Conservation (phyloP, 2,888 invertebrate genomes). For the Lepas anatifera region DNA sequence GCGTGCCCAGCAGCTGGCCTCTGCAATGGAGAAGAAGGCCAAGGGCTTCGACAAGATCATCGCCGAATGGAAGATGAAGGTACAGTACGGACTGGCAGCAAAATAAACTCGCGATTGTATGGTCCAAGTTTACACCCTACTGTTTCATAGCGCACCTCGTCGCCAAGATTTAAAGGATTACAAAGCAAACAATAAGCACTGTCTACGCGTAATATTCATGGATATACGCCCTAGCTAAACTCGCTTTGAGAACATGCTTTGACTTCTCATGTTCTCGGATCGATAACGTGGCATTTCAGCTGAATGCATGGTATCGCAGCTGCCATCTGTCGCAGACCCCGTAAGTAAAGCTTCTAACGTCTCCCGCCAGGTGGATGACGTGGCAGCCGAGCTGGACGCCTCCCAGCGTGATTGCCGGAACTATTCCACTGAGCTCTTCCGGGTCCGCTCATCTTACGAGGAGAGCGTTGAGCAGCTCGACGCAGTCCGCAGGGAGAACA, state of each 20-base stretch:
- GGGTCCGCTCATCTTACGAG: conserved; percentile 90
- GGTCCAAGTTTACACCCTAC: no score
- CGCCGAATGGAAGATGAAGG: conserved; percentile 98
- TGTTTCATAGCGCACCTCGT: no score
- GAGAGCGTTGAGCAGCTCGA: conserved; percentile 96
- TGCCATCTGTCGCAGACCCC: no score
- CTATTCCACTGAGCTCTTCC: conserved; percentile 98
- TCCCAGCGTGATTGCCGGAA: conserved; percentile 99
- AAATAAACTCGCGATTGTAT: no score
- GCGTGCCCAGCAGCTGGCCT: conserved; percentile 87
- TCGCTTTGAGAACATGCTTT: no score
- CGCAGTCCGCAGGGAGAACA: conserved; percentile 97
- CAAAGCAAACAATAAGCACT: no score
- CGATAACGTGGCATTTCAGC: no score
- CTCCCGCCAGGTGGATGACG: conserved; percentile 69
- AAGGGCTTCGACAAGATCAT: conserved; percentile 99
- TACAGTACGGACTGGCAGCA: conserved; percentile 35
- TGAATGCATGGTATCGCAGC: no score
- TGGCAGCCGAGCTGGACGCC: conserved; percentile 92
- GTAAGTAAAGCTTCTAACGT: neutral
- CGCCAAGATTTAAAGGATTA: no score
- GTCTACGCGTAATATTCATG: no score
- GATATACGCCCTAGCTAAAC: no score
- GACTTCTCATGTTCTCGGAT: no score
- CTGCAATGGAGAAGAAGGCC: conserved; percentile 98